These are phyloP conservation scores for Phasianus colchicus DNA, from an alignment of 2,113 vertebrate genomes.

Conservation along the genomic window DNA sequence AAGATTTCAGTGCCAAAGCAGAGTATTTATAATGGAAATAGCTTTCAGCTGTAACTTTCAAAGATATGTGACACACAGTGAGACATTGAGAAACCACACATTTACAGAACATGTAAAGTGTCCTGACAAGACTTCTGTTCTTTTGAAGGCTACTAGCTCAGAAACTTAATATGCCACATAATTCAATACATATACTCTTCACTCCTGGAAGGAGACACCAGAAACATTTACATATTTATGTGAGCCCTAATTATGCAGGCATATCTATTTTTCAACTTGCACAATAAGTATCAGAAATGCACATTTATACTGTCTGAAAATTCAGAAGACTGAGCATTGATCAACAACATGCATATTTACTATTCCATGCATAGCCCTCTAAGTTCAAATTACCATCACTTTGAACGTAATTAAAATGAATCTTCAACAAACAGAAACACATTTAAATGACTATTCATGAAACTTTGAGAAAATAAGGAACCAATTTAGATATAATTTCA, in stretches of 20 bases:
- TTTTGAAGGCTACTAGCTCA: background rate
- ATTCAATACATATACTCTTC: background rate
- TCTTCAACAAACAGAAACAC: background rate
- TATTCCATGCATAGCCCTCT: background rate
- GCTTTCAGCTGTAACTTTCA: background rate
- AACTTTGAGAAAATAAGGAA: background rate
- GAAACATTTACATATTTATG: constrained; percentile 34
- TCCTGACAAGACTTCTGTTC: constrained; percentile 16
- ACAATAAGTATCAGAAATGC: constrained; percentile 20
- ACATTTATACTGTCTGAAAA: background rate
- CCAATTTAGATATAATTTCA: background rate
- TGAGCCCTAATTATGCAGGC: constrained; percentile 36
- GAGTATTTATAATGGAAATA: constrained; percentile 5
- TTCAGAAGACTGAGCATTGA: background rate
- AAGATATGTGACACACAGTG: background rate
- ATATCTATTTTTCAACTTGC: constrained; percentile 10
- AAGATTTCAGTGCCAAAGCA: constrained; percentile 8
- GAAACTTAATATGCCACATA: background rate
- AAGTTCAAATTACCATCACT: background rate
- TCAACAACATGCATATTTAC: background rate
- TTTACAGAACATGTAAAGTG: background rate
- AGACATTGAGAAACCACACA: constrained; percentile 14
- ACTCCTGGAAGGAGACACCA: background rate
- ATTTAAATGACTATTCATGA: background rate
- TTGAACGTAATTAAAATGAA: background rate